Evolutionary conservation across 2,113 vertebrate genomes (phyloP).

Genomic region (human): DNA sequence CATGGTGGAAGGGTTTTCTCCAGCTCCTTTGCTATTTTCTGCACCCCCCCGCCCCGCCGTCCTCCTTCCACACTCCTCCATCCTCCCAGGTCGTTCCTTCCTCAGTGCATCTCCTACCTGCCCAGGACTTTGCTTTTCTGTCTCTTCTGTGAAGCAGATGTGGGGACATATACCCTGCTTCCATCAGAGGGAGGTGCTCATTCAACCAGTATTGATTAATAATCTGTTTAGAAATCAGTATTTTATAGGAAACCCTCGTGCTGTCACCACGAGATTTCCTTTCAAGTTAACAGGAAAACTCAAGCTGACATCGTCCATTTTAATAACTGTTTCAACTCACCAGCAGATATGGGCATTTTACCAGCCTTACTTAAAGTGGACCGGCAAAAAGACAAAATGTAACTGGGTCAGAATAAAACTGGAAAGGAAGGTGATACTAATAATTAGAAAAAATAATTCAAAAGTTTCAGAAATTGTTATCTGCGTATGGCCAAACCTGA

Average conservation of each 20-base stretch:
- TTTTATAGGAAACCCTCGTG: constrained; percentile 32
- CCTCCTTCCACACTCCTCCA: background rate
- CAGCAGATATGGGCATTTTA: background rate
- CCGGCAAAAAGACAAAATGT: background rate
- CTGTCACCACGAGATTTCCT: background rate
- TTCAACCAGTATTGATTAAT: background rate
- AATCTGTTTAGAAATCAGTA: constrained; percentile 18
- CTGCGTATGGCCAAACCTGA: background rate
- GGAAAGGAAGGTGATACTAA: background rate
- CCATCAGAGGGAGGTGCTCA: rapidly evolving
- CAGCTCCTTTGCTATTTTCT: background rate
- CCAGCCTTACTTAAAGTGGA: background rate
- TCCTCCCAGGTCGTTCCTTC: background rate
- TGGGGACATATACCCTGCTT: background rate
- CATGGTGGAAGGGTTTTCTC: background rate
- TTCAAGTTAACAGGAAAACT: constrained; percentile 16
- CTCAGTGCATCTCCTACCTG: background rate
- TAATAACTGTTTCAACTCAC: background rate
- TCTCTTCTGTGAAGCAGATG: constrained; percentile 36
- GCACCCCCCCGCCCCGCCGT: background rate
- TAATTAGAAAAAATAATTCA: constrained; percentile 33
- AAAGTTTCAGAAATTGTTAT: background rate
- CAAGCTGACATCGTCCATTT: background rate
- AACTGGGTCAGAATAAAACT: background rate
- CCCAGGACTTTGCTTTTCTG: background rate